Evolutionary conservation across 1,140 invertebrate species (phyloP), one percentile per base, ranked within the genome.

Genomic region (Chlorops oryzae): DNA sequence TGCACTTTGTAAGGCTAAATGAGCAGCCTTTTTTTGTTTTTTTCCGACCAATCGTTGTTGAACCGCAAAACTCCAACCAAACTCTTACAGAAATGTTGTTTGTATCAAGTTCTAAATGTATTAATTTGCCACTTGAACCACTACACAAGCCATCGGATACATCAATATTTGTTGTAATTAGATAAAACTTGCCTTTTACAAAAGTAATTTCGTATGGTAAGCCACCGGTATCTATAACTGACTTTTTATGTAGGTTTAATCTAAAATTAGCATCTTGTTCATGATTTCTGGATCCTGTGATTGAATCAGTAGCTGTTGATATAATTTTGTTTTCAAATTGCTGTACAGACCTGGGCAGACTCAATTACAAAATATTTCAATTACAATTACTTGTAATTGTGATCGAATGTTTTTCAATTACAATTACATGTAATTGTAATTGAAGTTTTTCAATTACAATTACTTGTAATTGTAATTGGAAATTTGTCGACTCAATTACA

Each of bases 161-260:
- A 48, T 69, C 59, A 10, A 73, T 70, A 50, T 73, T 72, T 3
- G 57, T 61, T n/a, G 62, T 64, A 17, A 73, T 61, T 46, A 72
- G 63, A 43, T 74, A 73, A 39, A 13, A 42, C 28, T 58, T 58
- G 34, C 51, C 45, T 21, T 57, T 49, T 4, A 65, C 61, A 25
- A 74, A 60, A 20, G 47, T 47, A n/a, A 59, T 58, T 57, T 68
- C 24, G 40, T 68, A 68, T 4, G 68, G 70, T 39, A 73, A 59
- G 5, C 67, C 67, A 28, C 57, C 59, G 21, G 63, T 66, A 35
- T 74, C 64, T 21, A 55, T 61, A 3, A 61, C 18, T 9, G 54
- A 57, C 59, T 62, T 61, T 50, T 71, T 68, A 47, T 71, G 61
- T 22, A 73, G 41, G 56, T 66, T 62, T 56, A 61, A 51, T 24